Evolutionary conservation across 2,797 vertebrate genomes (phyloP).

Genomic region (Danio albolineatus): DNA sequence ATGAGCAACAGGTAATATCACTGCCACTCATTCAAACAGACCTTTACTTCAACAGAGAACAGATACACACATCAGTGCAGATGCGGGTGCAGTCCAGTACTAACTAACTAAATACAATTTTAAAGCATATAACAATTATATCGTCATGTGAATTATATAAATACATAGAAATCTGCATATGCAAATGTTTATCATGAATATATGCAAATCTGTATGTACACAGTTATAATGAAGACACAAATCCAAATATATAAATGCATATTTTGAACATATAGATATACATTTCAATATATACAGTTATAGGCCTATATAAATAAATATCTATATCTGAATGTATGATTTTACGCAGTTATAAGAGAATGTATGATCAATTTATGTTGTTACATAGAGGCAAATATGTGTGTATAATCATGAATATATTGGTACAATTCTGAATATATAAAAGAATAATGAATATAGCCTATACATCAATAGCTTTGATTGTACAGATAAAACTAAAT

Average conservation of each 20-base stretch:
- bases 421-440: not conserved
- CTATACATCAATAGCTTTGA: not conserved
- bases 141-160: not conserved
- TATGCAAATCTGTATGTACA: not conserved
- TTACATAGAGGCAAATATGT: not conserved
- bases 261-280: not conserved
- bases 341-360: not conserved
- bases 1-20: slow-evolving; percentile 42
- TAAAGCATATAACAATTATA: no score
- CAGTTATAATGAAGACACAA: not conserved
- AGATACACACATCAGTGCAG: slow-evolving; percentile 11
- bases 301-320: not conserved
- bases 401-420: not conserved
- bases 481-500: no score
- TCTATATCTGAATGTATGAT: not conserved
- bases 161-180: not conserved
- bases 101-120: no score
- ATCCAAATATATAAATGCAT: no score
- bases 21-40: slow-evolving; percentile 32
- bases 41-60: slow-evolving; percentile 1
- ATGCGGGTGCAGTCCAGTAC: not conserved
- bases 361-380: no score
- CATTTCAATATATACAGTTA: not conserved
- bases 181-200: not conserved
- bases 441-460: not conserved